phyloP scores from a whole-genome alignment of 64 coral and sea anemone genomes.

The Astreopora myriophthalma region DNA sequence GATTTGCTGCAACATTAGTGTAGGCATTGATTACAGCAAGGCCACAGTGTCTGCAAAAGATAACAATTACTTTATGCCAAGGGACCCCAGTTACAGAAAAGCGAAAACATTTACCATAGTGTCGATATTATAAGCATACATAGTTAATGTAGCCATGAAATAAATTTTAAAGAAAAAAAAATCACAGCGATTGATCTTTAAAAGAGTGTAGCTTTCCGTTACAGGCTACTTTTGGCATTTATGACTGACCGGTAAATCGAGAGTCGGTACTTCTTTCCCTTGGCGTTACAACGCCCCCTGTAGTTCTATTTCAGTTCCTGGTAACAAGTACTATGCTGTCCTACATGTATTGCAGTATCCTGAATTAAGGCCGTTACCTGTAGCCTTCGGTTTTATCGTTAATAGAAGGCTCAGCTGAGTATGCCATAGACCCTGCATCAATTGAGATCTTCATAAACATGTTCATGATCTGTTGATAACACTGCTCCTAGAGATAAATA shows the following conservation, averaged over 20 bases:
- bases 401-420: constrained; percentile 78
- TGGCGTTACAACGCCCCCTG: too few relatives aligned
- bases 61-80: too few relatives aligned
- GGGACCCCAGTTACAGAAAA: too few relatives aligned
- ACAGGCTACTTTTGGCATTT: too few relatives aligned
- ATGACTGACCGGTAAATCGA: too few relatives aligned
- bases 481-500: constrained; percentile 72
- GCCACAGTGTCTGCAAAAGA: constrained; percentile 78
- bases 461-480: constrained; percentile 93
- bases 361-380: constrained; percentile 18
- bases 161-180: too few relatives aligned
- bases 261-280: too few relatives aligned
- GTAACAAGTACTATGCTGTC: background rate
- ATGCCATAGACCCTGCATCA: constrained; percentile 92
- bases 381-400: constrained; percentile 95
- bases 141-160: background rate
- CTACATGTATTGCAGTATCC: background rate
- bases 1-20: constrained; percentile 81
- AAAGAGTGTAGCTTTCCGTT: too few relatives aligned
- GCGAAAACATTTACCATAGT: background rate
- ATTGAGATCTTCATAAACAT: constrained; percentile 99
- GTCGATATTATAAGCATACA: too few relatives aligned
- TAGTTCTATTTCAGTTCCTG: too few relatives aligned
- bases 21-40: constrained; percentile 92
- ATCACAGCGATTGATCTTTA: too few relatives aligned